Conservation (phyloP, 1,140 invertebrate genomes). For the Diachasma alloeum region DNA sequence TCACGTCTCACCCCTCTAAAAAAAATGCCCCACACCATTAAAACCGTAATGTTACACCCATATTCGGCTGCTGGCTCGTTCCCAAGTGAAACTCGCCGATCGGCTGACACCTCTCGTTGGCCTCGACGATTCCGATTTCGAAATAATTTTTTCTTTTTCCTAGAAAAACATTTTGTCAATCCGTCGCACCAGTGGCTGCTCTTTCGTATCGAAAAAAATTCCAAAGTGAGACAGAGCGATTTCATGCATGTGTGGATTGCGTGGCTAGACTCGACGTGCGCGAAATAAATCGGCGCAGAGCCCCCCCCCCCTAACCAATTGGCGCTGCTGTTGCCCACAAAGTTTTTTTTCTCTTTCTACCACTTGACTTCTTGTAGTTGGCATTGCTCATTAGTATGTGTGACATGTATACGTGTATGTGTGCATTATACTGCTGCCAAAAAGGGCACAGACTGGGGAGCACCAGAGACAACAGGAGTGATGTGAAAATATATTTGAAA, state of each 20-base stretch:
- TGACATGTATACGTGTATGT: background rate
- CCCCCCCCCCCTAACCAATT: background rate
- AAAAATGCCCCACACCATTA: background rate
- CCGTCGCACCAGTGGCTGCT: background rate
- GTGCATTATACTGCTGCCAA: conserved; percentile 45
- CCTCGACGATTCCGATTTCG: conserved; percentile 1
- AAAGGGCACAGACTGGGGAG: conserved; percentile 45
- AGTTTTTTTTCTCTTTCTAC: background rate
- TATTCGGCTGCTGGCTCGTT: conserved; percentile 16
- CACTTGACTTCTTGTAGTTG: conserved; percentile 1
- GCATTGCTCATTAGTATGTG: background rate
- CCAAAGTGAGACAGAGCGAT: background rate
- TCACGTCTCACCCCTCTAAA: background rate
- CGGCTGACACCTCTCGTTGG: background rate
- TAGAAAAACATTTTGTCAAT: conserved; percentile 21
- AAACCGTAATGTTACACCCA: background rate
- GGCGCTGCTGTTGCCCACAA: background rate
- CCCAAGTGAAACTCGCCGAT: conserved; percentile 12
- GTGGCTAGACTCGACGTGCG: too few species aligned
- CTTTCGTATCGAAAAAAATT: background rate
- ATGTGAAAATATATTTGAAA: conserved; percentile 29
- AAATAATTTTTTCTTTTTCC: conserved; percentile 12
- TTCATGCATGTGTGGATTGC: background rate
- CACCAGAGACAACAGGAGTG: conserved; percentile 4
- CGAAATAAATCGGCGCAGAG: too few species aligned